phyloP scores from a whole-genome alignment of 2,113 vertebrate species.

The Chiloscyllium plagiosum region DNA sequence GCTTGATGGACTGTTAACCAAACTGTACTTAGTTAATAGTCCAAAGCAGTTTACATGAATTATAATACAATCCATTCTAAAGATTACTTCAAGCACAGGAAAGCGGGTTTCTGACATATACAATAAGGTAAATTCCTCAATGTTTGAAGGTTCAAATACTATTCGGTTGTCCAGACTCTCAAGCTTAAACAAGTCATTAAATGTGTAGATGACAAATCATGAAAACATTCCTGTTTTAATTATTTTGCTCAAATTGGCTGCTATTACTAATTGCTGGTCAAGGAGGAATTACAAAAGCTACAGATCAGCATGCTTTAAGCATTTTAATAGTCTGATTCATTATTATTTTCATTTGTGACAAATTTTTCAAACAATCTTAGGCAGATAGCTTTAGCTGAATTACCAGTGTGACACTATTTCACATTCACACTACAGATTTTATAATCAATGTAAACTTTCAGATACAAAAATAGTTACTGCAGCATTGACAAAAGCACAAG shows the following conservation, averaged over 20 bases:
- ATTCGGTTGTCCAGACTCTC: not conserved
- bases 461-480: not conserved
- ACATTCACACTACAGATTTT: not conserved
- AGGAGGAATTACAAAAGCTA: not conserved
- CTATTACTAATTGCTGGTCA: not conserved
- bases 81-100: not conserved
- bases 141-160: not conserved
- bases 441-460: not conserved
- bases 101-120: not conserved
- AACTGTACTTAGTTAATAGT: not conserved
- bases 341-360: not conserved
- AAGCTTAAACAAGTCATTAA: not conserved
- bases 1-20: not conserved
- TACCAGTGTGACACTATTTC: not conserved
- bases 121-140: not conserved
- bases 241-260: not conserved
- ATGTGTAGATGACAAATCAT: not conserved
- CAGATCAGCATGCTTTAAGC: not conserved
- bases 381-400: not conserved
- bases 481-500: not conserved
- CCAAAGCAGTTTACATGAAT: not conserved
- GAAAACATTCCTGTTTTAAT: not conserved
- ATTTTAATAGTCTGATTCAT: not conserved
- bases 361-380: not conserved
- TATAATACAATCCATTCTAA: not conserved